phyloP scores from a whole-genome alignment of 2,113 vertebrate genomes.

The Festucalex cinctus region DNA sequence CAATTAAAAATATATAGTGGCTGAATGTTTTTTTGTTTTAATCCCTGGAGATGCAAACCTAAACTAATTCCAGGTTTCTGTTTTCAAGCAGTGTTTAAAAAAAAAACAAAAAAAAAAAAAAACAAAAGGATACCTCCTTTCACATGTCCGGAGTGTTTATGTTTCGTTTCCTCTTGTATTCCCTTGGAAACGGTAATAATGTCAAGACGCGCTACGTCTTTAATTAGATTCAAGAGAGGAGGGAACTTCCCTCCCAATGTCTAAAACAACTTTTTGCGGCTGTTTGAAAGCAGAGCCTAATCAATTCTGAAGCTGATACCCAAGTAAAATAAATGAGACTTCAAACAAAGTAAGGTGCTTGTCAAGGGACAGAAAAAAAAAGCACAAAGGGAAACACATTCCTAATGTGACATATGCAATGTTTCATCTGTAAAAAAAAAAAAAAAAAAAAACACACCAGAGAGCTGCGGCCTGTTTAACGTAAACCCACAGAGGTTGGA shows the following conservation, averaged over 20 bases:
- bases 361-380: slow-evolving; percentile 59
- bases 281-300: slow-evolving; percentile 58
- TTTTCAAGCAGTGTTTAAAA: slow-evolving; percentile 57
- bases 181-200: slow-evolving; percentile 64
- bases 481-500: slow-evolving; percentile 54
- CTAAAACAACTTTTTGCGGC: slow-evolving; percentile 52
- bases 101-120: slow-evolving; percentile 45
- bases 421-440: slow-evolving; percentile 54
- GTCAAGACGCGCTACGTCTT: slow-evolving; percentile 54
- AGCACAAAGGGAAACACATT: slow-evolving; percentile 45
- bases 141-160: slow-evolving; percentile 69
- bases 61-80: slow-evolving; percentile 68
- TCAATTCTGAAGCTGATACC: slow-evolving; percentile 70
- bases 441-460: slow-evolving; percentile 36
- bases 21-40: slow-evolving; percentile 61
- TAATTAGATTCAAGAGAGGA: slow-evolving; percentile 45
- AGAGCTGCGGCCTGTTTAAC: slow-evolving; percentile 53
- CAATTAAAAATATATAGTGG: slow-evolving; percentile 63
- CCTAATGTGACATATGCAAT: slow-evolving; percentile 56
- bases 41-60: slow-evolving; percentile 52
- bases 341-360: slow-evolving; percentile 66
- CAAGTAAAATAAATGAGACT: slow-evolving; percentile 74
- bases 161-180: slow-evolving; percentile 56
- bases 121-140: slow-evolving; percentile 59
- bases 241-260: slow-evolving; percentile 57